Conservation (phyloP, 2,888 invertebrate species). For the Metellina segmentata region DNA sequence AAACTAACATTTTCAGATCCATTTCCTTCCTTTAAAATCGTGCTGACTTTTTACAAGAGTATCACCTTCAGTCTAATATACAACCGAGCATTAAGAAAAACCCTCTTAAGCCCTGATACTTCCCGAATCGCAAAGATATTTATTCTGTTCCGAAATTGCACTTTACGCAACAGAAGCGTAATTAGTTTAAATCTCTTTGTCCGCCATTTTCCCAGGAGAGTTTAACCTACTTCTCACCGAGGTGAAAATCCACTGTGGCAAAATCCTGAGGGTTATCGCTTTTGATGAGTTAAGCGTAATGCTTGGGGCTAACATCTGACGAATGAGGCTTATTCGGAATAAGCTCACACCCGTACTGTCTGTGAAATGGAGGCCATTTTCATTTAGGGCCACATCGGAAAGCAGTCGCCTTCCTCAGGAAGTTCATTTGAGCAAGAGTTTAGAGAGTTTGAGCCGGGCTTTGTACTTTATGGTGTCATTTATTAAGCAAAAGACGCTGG, state of each 20-base stretch:
- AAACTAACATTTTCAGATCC: no score
- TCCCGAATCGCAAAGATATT: no score
- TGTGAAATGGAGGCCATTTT: constrained; percentile 46
- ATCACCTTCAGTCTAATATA: no score
- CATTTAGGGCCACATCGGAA: constrained; percentile 29
- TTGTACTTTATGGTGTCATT: constrained; percentile 34
- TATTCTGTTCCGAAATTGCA: background rate
- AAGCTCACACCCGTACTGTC: background rate
- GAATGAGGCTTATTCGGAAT: constrained; percentile 48
- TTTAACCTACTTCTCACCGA: background rate
- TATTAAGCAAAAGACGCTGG: constrained; percentile 3
- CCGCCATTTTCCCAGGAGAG: constrained; percentile 8
- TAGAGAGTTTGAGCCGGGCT: constrained; percentile 13
- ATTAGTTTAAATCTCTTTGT: constrained; percentile 46
- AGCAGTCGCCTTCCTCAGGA: background rate
- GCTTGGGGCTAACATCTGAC: constrained; percentile 27
- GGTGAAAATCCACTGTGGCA: background rate
- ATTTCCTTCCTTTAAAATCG: no score
- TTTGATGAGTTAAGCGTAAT: constrained; percentile 42
- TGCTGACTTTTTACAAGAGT: no score
- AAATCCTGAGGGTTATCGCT: background rate
- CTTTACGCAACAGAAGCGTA: constrained; percentile 23
- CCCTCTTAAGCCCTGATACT: background rate
- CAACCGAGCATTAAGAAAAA: background rate
- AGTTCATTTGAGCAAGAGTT: constrained; percentile 48